Evolutionary conservation across 2,113 vertebrate species (phyloP), one percentile per base, ranked within the genome.

Genomic region (Sphyrna mokarran): DNA sequence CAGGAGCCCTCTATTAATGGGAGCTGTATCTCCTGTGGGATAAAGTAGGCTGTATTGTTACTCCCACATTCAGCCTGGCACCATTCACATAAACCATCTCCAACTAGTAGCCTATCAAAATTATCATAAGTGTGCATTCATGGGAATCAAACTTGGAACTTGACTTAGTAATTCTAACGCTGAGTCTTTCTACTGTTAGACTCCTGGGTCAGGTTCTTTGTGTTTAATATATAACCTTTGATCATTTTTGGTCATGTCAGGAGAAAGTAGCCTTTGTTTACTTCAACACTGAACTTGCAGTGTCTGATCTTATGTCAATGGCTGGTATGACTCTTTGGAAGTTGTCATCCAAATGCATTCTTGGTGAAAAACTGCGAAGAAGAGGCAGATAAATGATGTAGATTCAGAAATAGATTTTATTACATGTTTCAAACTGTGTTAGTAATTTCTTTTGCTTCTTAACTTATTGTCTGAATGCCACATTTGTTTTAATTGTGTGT

Each of bases 401-500:
- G 13, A 10, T 95, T 93, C 26, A 29, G 37, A 95, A 37, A 72
- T 54, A 72, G 40, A 54, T 26, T 54, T 95, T 48, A 95, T 43
- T 54, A 70, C 4, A 6, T 33, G 40, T 95, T 61, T 33, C 16
- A 61, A 90, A 90, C 87, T 54, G 61, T 23, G 37, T 94, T 37
- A 94, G 23, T 93, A n/a, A 93, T 93, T 95, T 95, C 66, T 33
- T 72, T 72, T 43, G 13, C 10, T 95, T 95, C 72, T 95, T 54
- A 95, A 29, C 16, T 76, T 43, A 72, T 66, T 37, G 37, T 72
- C 43, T 95, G 68, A 95, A 54, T 72, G 40, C 23, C 69, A 76
- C 8, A 63, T 63, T 63, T 91, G 54, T 90, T 90, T 90, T 61
- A 33, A 63, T 69, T 69, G 80, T 94, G 37, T 94, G 43, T 95